A percentile compares a stretch with the other conserved stretches of the same genome.
phyloP scores from a whole-genome alignment of 2,888 invertebrate species.

The Cryptosula pallasiana region DNA sequence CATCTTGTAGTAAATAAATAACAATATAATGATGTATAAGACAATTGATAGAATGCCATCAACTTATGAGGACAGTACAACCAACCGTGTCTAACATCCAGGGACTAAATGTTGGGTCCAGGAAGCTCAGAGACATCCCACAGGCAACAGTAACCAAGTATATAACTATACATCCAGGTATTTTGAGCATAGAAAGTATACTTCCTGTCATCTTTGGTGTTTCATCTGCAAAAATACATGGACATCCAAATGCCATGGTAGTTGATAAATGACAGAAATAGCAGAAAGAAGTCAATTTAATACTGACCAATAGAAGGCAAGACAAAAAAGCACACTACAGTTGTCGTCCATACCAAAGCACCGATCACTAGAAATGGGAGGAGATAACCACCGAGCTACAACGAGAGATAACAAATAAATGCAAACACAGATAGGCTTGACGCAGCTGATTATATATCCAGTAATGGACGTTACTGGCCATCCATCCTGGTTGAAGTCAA shows the following conservation, averaged over 20 bases:
- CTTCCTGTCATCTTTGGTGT: background rate
- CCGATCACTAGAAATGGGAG: constrained; percentile 73
- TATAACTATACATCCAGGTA: constrained; percentile 67
- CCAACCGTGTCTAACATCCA: background rate
- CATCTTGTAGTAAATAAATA: too few species aligned
- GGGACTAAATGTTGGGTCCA: constrained; percentile 68
- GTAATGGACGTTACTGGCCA: too few species aligned
- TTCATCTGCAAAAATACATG: background rate
- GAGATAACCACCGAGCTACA: constrained; percentile 71
- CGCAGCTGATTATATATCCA: too few species aligned
- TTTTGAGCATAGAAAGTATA: constrained; percentile 61
- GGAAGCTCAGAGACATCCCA: constrained; percentile 72
- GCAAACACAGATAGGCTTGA: background rate
- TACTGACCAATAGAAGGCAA: constrained; percentile 27
- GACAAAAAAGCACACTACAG: constrained; percentile 60
- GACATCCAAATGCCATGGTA: too few species aligned
- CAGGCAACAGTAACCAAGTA: constrained; percentile 66
- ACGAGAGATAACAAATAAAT: background rate
- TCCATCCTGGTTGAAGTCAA: too few species aligned
- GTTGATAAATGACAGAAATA: too few species aligned
- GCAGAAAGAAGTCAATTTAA: too few species aligned
- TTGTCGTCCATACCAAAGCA: constrained; percentile 56
- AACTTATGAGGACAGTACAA: too few species aligned
- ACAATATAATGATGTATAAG: too few species aligned
- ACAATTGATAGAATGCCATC: too few species aligned